Evolutionary conservation across 2,888 invertebrate genomes (phyloP).

Genomic region (Neoitamus cyanurus): DNA sequence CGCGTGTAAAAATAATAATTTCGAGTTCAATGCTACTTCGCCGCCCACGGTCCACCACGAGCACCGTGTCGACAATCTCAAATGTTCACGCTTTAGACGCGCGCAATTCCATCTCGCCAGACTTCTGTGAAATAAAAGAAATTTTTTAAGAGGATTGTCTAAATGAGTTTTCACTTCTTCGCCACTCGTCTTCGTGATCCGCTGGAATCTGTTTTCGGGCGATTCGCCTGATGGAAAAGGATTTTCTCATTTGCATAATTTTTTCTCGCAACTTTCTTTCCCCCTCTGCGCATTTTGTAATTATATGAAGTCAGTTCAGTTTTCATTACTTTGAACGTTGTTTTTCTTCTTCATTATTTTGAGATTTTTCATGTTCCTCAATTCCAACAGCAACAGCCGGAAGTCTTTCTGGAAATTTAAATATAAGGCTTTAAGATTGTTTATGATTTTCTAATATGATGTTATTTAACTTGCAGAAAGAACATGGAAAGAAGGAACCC

Average conservation of each 20-base stretch:
- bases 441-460: not conserved
- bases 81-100: slow-evolving; percentile 42
- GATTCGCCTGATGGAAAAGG: slow-evolving; percentile 43
- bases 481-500: no score
- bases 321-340: slow-evolving; percentile 37
- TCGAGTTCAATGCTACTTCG: not conserved
- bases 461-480: no score
- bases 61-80: slow-evolving; percentile 40
- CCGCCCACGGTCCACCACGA: not conserved
- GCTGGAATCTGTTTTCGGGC: slow-evolving; percentile 15
- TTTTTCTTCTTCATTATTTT: slow-evolving; percentile 43
- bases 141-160: slow-evolving; percentile 53
- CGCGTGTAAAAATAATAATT: slow-evolving; percentile 35
- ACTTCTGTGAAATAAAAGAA: slow-evolving; percentile 44
- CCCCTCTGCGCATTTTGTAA: slow-evolving; percentile 30
- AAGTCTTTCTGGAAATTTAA: not conserved
- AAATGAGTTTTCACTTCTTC: slow-evolving; percentile 53
- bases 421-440: not conserved
- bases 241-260: slow-evolving; percentile 51
- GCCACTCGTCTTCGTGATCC: not conserved
- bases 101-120: slow-evolving; percentile 46
- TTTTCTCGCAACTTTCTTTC: slow-evolving; percentile 47
- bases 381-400: not conserved
- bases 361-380: slow-evolving; percentile 22
- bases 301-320: slow-evolving; percentile 39